Base-by-base conservation (phyloP, 2,113 vertebrate genomes). In the Nothobranchius furzeri region DNA sequence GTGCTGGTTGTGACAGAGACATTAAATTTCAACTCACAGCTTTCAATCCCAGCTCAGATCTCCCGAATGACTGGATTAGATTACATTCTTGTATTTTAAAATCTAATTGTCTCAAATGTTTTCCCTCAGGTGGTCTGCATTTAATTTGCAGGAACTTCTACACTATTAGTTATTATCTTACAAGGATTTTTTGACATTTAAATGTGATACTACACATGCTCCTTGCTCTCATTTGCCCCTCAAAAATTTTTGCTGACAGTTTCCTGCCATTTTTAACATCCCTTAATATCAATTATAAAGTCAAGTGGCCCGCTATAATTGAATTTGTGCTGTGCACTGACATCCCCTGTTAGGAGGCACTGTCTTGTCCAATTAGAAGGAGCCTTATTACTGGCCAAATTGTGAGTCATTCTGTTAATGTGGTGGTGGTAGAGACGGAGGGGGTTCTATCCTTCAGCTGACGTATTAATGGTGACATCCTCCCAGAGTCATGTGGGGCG, bases 261-360 rank as follows among this genome's bases (percentile, higher is more conserved):
- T 76, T 78, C 35, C 62, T 73, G 52, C 61, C 82, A 86, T 85
- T 88, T 90, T 91, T 85, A 88, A 87, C 85, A 75, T 83, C 85
- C 80, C 89, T 87, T 87, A 87, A 86, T 85, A 90, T 91, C 89
- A 89, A 90, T 91, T 89, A 87, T 80, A 86, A 90, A 88, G 85
- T 88, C 84, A 89, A 85, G 87, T 79, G 65, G 75, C 68, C 69
- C 43, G 54, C 71, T 14, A 14, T 89, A 87, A 92, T 91, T 92
- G 58, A 89, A 91, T 92, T 84, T 87, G 74, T 64, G 77, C 72
- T 25, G 60, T 30, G 58, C 20, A 51, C 83, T 76, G 82, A 89
- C 45, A 54, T 88, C 84, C 85, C 88, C 81, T 43, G 78, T 91
- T 87, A 89, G 86, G 73, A 90, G 79, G 89, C 90, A 85, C 89